Conservation (phyloP, 1,140 invertebrate genomes). For the Papilio polyxenes region DNA sequence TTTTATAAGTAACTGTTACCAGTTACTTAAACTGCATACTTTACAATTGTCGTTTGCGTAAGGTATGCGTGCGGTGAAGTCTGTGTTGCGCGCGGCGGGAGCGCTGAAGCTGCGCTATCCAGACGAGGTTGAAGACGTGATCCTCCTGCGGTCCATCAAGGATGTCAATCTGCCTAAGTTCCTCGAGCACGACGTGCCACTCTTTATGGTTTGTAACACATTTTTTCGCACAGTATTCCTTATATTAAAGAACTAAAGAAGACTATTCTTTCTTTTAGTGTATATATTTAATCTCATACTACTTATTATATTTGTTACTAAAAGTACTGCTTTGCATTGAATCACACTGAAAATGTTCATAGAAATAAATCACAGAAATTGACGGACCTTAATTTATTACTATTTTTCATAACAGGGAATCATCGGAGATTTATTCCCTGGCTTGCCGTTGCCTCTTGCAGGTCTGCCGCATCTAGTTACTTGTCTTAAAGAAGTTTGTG, state of each 20-base stretch:
- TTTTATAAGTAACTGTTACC: not conserved
- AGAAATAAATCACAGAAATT: not conserved
- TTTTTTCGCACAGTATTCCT: conserved; percentile 18
- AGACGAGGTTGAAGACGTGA: conserved; percentile 89
- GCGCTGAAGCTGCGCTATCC: conserved; percentile 95
- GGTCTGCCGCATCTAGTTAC: conserved; percentile 81
- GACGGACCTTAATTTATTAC: not conserved
- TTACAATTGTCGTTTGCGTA: not conserved
- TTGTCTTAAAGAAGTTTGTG: conserved; percentile 85
- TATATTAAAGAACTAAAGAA: not conserved
- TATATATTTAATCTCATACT: too few relatives aligned
- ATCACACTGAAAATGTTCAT: not conserved
- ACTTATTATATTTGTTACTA: too few relatives aligned
- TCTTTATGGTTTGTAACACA: conserved; percentile 85
- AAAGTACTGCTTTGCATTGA: not conserved
- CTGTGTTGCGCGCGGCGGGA: conserved; percentile 93
- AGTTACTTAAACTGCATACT: not conserved
- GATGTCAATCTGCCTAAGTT: conserved; percentile 98
- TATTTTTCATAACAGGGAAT: conserved; percentile 85
- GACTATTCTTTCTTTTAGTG: too few relatives aligned
- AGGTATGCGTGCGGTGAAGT: conserved; percentile 93
- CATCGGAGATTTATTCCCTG: conserved; percentile 95
- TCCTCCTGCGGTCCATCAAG: conserved; percentile 93
- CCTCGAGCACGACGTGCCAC: conserved; percentile 90
- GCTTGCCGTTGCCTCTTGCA: conserved; percentile 87